Base-by-base conservation (phyloP, 2,888 invertebrate species). In the Cheilosia soror region DNA sequence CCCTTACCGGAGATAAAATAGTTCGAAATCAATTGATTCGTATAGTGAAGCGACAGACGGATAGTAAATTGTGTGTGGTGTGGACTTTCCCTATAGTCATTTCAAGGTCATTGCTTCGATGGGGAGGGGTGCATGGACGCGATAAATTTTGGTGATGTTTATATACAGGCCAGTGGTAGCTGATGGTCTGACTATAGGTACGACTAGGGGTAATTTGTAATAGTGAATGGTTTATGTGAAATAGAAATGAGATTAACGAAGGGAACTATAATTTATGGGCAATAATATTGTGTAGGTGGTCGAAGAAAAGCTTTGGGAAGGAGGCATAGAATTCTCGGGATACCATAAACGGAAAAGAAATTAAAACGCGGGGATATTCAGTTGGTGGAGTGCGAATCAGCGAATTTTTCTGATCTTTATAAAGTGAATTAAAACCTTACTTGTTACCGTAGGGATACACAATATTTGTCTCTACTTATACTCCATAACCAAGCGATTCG, bases 21-120 rank as follows among this genome's bases (percentile, higher is more conserved):
- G 69, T 60, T 65, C 47, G 65, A 60, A 62, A 55, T 66, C 55
- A 80, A 75, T 75, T 79, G 79, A 75, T 79, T 84, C 49, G 60
- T 47, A 11, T 42, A 44, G 57, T 62, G 55, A 60, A 66, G 13
- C 27, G n/a, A n/a, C n/a, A 25, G 31, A n/a, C 29, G 37, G 29
- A 42, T 25, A 40, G 20, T 42, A 11, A 25, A 47, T n/a, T 25
- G 20, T 40, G 6, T 9, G 44, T 40, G 6, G 42, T 25, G 15
- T 57, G 51, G 37, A 40, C 27, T 44, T 77, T 53, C 69, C 68
- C 60, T 20, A 11, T 44, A 25, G 40, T 40, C 40, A 62, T 37
- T 11, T 40, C 69, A 78, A 78, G 69, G 69, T 40, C 62, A 49
- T 13, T 49, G 51, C 5, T 2, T 13, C 4, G 4, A 11, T 5